Evolutionary conservation across 2,113 vertebrate species (phyloP).

Genomic region (Cebus imitator): DNA sequence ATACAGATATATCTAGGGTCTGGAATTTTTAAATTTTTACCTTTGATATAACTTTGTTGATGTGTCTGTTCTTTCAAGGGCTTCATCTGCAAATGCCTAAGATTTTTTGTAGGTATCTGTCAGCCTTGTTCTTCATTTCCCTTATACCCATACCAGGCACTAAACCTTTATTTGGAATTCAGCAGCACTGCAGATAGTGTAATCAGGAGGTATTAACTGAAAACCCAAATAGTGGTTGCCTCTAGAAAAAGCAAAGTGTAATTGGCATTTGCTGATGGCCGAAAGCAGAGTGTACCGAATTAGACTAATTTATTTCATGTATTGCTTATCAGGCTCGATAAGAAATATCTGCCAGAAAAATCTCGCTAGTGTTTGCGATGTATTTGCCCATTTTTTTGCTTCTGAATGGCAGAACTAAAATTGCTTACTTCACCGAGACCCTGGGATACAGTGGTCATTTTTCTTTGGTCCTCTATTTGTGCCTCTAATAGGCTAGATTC

Average conservation of each 20-base stretch:
- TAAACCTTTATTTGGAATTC: background rate
- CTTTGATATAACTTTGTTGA: background rate
- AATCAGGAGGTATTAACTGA: background rate
- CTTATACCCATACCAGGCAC: background rate
- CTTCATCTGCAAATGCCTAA: background rate
- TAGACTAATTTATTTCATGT: background rate
- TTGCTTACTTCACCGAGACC: background rate
- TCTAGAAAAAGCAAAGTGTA: background rate
- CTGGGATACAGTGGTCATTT: background rate
- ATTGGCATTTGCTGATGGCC: background rate
- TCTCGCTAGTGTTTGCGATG: background rate
- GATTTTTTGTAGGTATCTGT: background rate
- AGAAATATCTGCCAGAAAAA: background rate
- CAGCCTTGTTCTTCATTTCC: background rate
- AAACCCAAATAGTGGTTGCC: background rate
- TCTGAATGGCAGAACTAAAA: constrained; percentile 17
- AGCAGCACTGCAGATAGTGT: background rate
- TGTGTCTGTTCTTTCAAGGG: background rate
- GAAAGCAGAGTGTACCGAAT: background rate
- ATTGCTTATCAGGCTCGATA: background rate
- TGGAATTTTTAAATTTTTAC: background rate
- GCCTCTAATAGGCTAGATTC: background rate
- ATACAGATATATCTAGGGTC: background rate
- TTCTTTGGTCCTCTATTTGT: background rate
- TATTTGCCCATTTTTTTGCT: background rate